Base-by-base conservation (phyloP, 1,140 invertebrate genomes). In the Pygmarrhopalites habei region DNA sequence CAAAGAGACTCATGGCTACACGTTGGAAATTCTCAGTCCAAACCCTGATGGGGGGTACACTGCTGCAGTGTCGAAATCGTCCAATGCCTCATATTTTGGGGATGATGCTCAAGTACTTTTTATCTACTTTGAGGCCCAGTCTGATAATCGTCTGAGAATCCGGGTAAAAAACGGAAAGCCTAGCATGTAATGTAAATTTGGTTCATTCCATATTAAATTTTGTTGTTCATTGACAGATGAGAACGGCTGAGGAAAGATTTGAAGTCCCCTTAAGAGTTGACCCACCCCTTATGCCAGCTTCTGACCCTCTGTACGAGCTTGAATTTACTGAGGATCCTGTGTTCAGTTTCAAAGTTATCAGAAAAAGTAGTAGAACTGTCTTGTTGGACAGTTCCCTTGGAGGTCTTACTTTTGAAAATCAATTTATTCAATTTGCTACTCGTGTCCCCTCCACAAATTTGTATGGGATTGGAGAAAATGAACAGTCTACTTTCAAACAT, bases 351-450 rank as follows among this genome's bases (percentile, higher is more conserved):
- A 65, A 63, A 62, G 58, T 69, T 25, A 52, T 51, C 14, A 44
- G 67, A 0, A 44, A 26, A 19, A 17, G 30, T 21, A 60, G 44
- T 17, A 56, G 60, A 3, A 28, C 49, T 0, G 60, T 60, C 3
- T n/a, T 69, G 4, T 57, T 69, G 29, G 67, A 69, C 29, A 53
- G 43, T 58, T 17, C 32, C 41, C 23, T 87, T 43, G 86, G 88
- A 52, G 87, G 86, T 23, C 81, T 88, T 49, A 67, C 55, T 15
- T 67, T 61, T 56, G 73, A 74, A 3, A 75, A 82, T 60, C 75
- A 82, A 68, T 82, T 78, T 61, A 72, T 82, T 7, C 78, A 79
- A 69, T 71, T 82, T 14, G 71, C 77, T 2, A 77, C 77, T 0
- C 66, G 70, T 28, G 68, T 80, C 4, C 73, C 81, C 23, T 74